A percentile compares a stretch with the other conserved stretches of the same genome.
These are phyloP conservation scores for Luffia ferchaultella DNA, from an alignment of 2,888 invertebrate genomes.

Conservation along the genomic window DNA sequence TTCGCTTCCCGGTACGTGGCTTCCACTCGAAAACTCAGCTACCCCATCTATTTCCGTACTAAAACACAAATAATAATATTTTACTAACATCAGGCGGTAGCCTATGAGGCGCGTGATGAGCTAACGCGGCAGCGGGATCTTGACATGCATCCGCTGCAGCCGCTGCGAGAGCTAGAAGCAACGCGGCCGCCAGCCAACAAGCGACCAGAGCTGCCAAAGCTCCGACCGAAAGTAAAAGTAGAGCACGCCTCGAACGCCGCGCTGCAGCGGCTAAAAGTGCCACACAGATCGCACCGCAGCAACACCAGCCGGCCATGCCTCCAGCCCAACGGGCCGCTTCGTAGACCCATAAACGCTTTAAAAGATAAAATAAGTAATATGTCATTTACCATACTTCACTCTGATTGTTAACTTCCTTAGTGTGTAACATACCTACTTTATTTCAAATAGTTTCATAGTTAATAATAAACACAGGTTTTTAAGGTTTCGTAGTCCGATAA, in stretches of 20 bases:
- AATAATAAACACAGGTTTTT: no score
- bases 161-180: conserved; percentile 86
- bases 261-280: conserved; percentile 90
- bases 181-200: conserved; percentile 88
- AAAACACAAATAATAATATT: no score
- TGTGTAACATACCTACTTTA: no score
- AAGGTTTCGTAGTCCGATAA: no score
- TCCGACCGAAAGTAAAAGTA: conserved; percentile 84
- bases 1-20: no score
- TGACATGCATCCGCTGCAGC: conserved; percentile 87
- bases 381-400: no score
- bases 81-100: conserved; percentile 62
- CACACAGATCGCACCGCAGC: conserved; percentile 86
- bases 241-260: conserved; percentile 84
- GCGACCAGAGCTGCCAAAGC: conserved; percentile 75
- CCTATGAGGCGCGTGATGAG: conserved; percentile 67
- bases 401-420: no score
- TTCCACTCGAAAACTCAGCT: no score
- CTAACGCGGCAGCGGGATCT: conserved; percentile 83
- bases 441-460: no score
- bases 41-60: no score
- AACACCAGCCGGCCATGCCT: conserved; percentile 87
- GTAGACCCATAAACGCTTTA: conserved; percentile 74
- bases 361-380: conserved; percentile 9
- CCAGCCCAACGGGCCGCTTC: conserved; percentile 86